Percentiles rank a stretch among this genome's conserved stretches.
phyloP scores from a whole-genome alignment of 2,797 vertebrate species.

The Gallirallus australis region DNA sequence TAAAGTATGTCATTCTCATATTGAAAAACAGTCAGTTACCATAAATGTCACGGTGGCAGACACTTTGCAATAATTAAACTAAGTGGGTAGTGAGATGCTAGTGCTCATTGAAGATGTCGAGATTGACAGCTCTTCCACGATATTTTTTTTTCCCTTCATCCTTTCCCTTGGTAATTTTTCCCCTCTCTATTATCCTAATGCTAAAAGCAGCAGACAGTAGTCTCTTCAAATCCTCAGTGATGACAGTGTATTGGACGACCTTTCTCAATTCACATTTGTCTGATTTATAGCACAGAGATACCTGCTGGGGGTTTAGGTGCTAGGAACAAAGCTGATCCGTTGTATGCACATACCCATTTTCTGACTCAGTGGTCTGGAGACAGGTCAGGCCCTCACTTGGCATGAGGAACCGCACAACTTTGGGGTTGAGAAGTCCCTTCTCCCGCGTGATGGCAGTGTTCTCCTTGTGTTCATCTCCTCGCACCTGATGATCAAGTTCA shows the following conservation, averaged over 20 bases:
- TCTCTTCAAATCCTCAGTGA: not conserved
- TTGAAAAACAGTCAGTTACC: not conserved
- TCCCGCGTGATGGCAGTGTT: constrained; percentile 63
- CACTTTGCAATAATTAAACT: not conserved
- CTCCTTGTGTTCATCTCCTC: not conserved
- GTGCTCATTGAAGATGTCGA: not conserved
- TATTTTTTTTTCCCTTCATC: not conserved
- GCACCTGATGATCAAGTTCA: accelerated
- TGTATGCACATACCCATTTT: accelerated
- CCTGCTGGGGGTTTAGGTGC: not conserved
- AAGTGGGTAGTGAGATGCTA: not conserved
- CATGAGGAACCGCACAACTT: accelerated
- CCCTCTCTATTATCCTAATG: not conserved
- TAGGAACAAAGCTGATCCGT: accelerated
- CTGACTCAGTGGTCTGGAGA: not conserved
- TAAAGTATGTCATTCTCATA: not conserved
- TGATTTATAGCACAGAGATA: not conserved
- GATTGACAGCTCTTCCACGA: not conserved
- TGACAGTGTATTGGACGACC: not conserved
- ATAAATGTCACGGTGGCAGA: accelerated
- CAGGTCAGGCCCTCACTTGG: accelerated
- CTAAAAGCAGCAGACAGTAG: not conserved
- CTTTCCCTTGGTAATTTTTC: not conserved
- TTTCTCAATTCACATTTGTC: not conserved
- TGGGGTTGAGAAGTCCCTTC: not conserved